Evolutionary conservation across 2,888 invertebrate species (phyloP).

Genomic region (Yponomeuta evonymella): DNA sequence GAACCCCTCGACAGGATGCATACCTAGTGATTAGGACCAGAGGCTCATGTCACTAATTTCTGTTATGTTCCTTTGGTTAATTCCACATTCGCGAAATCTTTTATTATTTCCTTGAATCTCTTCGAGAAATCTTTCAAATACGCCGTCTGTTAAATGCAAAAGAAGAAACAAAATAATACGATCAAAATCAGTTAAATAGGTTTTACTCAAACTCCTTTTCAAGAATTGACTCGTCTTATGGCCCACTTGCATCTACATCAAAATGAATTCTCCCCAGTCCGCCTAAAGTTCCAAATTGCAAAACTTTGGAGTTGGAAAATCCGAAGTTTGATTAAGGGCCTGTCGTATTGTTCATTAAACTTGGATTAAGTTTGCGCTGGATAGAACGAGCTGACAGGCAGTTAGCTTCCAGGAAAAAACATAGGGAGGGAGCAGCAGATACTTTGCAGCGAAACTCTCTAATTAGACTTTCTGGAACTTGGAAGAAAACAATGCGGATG

Average conservation of each 20-base stretch:
- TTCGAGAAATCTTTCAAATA: constrained; percentile 23
- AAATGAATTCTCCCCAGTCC: constrained; percentile 25
- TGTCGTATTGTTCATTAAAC: constrained; percentile 78
- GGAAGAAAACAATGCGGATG: background rate
- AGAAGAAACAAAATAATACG: constrained; percentile 68
- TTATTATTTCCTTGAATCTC: too few species aligned
- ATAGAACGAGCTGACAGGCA: constrained; percentile 74
- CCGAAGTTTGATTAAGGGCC: constrained; percentile 76
- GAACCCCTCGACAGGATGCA: constrained; percentile 38
- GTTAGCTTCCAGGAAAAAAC: constrained; percentile 71
- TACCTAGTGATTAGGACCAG: constrained; percentile 21
- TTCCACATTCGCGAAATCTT: too few species aligned
- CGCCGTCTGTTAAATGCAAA: constrained; percentile 41
- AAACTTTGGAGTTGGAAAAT: constrained; percentile 45
- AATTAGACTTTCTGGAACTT: constrained; percentile 35
- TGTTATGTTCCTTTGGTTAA: background rate
- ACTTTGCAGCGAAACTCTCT: constrained; percentile 22
- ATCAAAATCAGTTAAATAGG: constrained; percentile 72
- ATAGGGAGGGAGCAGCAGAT: constrained; percentile 32
- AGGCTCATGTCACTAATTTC: background rate
- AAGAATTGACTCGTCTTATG: constrained; percentile 30
- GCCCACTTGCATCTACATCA: constrained; percentile 23
- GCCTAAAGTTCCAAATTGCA: constrained; percentile 35
- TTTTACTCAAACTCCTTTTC: constrained; percentile 52
- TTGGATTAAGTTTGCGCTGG: constrained; percentile 75